Base-by-base conservation (phyloP, 2,888 invertebrate species). In the Toxonevra muliebris region DNA sequence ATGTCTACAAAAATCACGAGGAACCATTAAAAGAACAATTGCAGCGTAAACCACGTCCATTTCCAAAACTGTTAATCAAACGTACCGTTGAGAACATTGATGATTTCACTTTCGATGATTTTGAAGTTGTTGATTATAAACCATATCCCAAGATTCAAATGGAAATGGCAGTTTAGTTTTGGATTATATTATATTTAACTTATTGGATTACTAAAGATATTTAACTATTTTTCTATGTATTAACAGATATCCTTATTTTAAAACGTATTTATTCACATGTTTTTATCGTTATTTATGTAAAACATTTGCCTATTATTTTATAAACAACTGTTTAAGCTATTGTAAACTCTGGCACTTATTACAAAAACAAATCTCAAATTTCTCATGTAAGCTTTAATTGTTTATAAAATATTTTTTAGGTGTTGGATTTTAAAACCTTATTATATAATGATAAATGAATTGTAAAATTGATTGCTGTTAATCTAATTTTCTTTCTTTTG, bases 1-100 rank as follows among this genome's bases (percentile, higher is more conserved):
- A 98, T 86, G 91, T 99, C 1, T 99, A 98, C 82, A 84, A 90
- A 11, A 97, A 96, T 82, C 98, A 99, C 81, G 86, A 95, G 30
- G 92, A 93, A 64, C 92, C 95, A 0, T 85, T 98, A 1, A 88
- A 91, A 78, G 89, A 90, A 76, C 98, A 98, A 86, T 76, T 97
- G 20, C 84, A 88, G 76, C 89, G 98, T 62, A 87, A 86, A 64
- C 97, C 98, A 1, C 88, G 88, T 62, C 88, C 91, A 11, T 98
- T 97, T 81, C 97, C 97, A 0, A 92, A 87, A 69, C 85, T 99
- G 61, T 87, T 87, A 65, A 93, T 98, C 80, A 90, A 89, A 73
- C 88, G 93, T 48, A 86, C 91, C 72, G 89, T 97, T 10, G 83
- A 87, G 30, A 87, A 89, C 62, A 96, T 98, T 77, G 93, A 97